Base-by-base conservation (phyloP, 2,888 invertebrate genomes). In the Spilosoma lubricipeda region DNA sequence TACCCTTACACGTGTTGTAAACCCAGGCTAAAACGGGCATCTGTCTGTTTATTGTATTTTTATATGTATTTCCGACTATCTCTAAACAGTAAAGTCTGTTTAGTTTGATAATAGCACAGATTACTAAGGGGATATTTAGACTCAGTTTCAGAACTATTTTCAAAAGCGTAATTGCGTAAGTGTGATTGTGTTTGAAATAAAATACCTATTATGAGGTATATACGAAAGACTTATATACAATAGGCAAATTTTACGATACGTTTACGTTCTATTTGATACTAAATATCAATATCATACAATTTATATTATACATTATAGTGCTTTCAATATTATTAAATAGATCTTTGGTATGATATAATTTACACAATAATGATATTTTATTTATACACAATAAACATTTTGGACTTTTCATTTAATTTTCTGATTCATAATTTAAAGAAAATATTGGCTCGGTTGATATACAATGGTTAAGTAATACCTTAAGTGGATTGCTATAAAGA, bases 261-360 rank as follows among this genome's bases (percentile, higher is more conserved):
- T 67, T 27, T 45, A 67, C 20, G 5, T 67, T 30, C n/a, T 45
- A 63, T 63, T 30, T 30, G 63, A 5, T 30, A 4, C 27, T 27
- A 59, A 63, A 63, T 63, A 30, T 63, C 45, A 45, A 45, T 48
- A 48, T 48, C 23, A 48, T 67, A 48, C 42, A 67, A 48, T 48
- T 48, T 48, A 33, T 33, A 23, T 9, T 13, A 48, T 33, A 48
- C 45, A 33, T 33, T 11, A 48, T 27, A 27, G 18, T 20, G n/a
- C 42, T 15, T 42, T 42, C 15, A 70, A 42, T 30, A 30, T 63
- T 30, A 30, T 30, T 42, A n/a, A 70, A 64, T n/a, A 45, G 30
- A 64, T 64, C 70, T 71, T 71, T 71, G 70, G 64, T 64, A 71
- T 71, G 45, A 30, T 48, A 20, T n/a, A 69, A 45, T 71, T 45